Conservation (phyloP, 2,888 invertebrate species). For the Lathronympha strigana region DNA sequence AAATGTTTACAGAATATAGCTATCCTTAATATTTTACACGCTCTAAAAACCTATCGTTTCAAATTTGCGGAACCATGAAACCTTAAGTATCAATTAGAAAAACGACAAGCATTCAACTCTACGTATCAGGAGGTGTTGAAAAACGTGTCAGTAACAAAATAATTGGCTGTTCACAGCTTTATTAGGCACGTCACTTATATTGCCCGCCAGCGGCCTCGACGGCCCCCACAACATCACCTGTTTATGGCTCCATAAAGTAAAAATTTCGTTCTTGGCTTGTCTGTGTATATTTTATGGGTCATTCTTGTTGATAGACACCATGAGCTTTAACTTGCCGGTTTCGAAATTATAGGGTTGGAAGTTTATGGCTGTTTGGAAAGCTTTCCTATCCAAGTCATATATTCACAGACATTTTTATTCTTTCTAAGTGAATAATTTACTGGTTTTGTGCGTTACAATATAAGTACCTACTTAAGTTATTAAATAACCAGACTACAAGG, state of each 20-base stretch:
- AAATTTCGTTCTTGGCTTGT: slow-evolving; percentile 51
- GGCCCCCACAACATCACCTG: slow-evolving; percentile 42
- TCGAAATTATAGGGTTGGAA: slow-evolving; percentile 36
- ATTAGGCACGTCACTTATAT: slow-evolving; percentile 45
- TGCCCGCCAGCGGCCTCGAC: slow-evolving; percentile 39
- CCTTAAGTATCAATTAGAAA: slow-evolving; percentile 37
- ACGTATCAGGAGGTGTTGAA: slow-evolving; percentile 31
- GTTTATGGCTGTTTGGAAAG: slow-evolving; percentile 34
- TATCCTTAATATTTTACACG: neutral
- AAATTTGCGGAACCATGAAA: slow-evolving; percentile 23
- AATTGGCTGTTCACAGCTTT: slow-evolving; percentile 43
- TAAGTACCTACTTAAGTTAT: too few relatives aligned
- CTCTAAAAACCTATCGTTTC: neutral
- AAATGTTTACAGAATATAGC: neutral
- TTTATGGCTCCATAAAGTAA: slow-evolving; percentile 59
- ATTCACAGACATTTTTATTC: too few relatives aligned
- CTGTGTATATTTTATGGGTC: slow-evolving; percentile 56
- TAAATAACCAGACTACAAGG: too few relatives aligned
- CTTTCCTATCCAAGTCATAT: neutral
- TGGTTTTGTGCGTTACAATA: too few relatives aligned
- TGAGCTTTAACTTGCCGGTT: slow-evolving; percentile 45
- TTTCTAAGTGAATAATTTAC: too few relatives aligned
- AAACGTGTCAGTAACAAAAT: slow-evolving; percentile 44
- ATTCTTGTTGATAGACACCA: slow-evolving; percentile 58
- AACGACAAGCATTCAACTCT: slow-evolving; percentile 24